A percentile compares a stretch with the other conserved stretches of the same genome.
phyloP scores from a whole-genome alignment of 1,140 invertebrate genomes.

The Fopius arisanus region DNA sequence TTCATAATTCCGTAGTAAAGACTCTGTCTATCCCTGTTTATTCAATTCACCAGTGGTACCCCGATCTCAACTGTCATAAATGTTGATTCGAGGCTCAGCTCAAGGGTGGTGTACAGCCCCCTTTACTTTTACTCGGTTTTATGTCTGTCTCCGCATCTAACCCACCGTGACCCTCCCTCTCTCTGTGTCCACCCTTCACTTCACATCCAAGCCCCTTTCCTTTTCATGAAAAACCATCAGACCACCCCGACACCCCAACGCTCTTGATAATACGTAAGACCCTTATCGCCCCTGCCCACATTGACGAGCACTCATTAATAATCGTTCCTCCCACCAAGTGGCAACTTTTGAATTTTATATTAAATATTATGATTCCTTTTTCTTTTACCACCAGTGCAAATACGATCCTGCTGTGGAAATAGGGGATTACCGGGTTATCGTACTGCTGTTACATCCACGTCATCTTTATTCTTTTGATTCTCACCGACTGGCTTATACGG shows the following conservation, averaged over 20 bases:
- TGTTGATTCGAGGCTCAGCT: constrained; percentile 27
- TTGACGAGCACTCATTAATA: constrained; percentile 43
- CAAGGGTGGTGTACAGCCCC: neutral
- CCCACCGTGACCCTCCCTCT: constrained; percentile 29
- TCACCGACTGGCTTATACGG: neutral
- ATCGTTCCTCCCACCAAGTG: constrained; percentile 37
- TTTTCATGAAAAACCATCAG: neutral
- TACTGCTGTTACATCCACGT: neutral
- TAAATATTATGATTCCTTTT: constrained; percentile 14
- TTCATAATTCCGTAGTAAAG: constrained; percentile 15
- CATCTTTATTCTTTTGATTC: constrained; percentile 22
- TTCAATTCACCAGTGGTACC: constrained; percentile 21
- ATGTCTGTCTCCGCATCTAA: neutral
- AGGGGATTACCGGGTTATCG: neutral
- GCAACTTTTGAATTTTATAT: constrained; percentile 20
- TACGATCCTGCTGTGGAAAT: neutral
- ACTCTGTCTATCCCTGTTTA: constrained; percentile 26
- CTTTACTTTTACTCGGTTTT: neutral
- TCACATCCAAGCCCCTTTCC: too few species aligned
- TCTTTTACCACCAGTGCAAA: neutral
- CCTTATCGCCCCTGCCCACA: constrained; percentile 50
- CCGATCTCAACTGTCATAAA: constrained; percentile 23
- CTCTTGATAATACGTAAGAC: constrained; percentile 41
- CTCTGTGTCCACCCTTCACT: constrained; percentile 20
- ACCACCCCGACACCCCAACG: constrained; percentile 17